A percentile compares a stretch with the other conserved stretches of the same genome.
Conservation (phyloP, 2,888 invertebrate genomes). For the Polylopha cassiicola region DNA sequence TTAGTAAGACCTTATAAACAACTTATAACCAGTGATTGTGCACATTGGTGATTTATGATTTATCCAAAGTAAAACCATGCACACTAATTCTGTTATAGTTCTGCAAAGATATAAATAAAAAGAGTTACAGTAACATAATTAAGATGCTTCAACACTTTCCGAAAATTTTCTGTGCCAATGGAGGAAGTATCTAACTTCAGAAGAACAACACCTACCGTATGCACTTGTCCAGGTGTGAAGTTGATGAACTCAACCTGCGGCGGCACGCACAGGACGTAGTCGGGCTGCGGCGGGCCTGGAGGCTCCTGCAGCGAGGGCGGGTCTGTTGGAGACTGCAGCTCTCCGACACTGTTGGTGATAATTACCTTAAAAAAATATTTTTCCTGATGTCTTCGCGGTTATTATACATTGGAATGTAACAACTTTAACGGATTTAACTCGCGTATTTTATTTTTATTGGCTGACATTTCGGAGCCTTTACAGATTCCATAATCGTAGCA, state of each 20-base stretch:
- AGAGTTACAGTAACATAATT: no score
- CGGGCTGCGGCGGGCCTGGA: conserved; percentile 25
- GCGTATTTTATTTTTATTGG: no score
- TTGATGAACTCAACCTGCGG: conserved; percentile 51
- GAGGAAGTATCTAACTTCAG: background rate
- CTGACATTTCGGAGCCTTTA: no score
- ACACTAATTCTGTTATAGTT: no score
- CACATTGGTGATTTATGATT: no score
- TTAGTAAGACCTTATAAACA: no score
- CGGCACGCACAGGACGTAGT: conserved; percentile 51
- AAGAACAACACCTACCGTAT: conserved; percentile 38
- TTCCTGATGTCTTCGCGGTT: conserved; percentile 12
- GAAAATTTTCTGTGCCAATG: background rate
- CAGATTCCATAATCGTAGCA: no score
- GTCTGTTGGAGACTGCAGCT: conserved; percentile 17
- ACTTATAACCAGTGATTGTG: no score
- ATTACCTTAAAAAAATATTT: conserved; percentile 2
- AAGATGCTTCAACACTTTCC: background rate
- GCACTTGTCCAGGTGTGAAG: conserved; percentile 46
- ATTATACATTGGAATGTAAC: conserved; percentile 1
- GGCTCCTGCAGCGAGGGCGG: conserved; percentile 21
- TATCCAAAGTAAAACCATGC: no score
- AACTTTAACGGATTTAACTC: no score
- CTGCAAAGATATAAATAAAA: no score
- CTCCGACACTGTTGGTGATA: conserved; percentile 37